Base-by-base conservation (phyloP, 2,113 vertebrate species). In the Etheostoma spectabile region DNA sequence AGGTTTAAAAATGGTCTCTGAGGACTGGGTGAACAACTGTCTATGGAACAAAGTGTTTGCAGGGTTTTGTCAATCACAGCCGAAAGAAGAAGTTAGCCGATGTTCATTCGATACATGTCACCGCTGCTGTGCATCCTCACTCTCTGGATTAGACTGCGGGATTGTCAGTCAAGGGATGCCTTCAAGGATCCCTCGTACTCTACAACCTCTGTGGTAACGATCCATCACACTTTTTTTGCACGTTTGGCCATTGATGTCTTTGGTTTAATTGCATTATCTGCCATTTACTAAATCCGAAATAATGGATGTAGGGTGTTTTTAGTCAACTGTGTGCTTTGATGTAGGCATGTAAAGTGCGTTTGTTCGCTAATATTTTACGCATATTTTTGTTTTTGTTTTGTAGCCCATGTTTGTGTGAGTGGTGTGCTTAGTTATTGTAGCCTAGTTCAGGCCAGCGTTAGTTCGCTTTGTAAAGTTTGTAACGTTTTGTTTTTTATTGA, bases 131-230 rank as follows among this genome's bases (percentile, higher is more conserved):
- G 76, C 86, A 87, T 86, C 80, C 82, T 88, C 79, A 56, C 77
- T 79, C 62, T 57, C 24, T 78, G 86, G 91, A 93, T 93, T 93
- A 91, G 92, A 60, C 89, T 85, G 89, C 56, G 63, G 74, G 88
- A 51, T 18, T 90, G 93, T 88, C 93, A 90, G 69, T 93, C 89
- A 82, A 49, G 1, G 48, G 83, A 2, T 61, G 84, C 87, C 4
- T 93, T 93, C 83, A 91, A 0, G 51, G 68, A 51, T 22, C 0
- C 8, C 55, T 77, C 52, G 88, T 46, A 84, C 22, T 33, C n/a
- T 22, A 1, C 16, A 1, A 0, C 2, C 0, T 19, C 51, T 4
- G 0, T 0, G 27, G 14, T 60, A 12, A 27, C 14, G 42, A 15
- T 56, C 56, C 49, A 30, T 22, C 35, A 21, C 16, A 1, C 5